Base-by-base conservation (phyloP, 1,140 invertebrate genomes). In the Eueides isabella region DNA sequence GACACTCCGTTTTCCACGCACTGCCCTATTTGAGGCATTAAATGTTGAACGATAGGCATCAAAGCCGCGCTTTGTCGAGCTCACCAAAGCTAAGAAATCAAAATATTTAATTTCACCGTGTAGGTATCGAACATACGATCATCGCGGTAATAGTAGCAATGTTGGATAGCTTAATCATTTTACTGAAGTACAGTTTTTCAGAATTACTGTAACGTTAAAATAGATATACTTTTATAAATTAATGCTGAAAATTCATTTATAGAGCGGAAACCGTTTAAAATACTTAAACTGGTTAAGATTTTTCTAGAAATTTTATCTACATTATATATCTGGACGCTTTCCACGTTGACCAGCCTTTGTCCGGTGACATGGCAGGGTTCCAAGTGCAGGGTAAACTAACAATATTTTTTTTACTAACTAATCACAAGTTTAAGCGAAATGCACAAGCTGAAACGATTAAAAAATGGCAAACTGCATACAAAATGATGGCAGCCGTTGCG, bases 341-440 rank as follows among this genome's bases (percentile, higher is more conserved):
- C 61, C 29, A 30, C 61, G 28, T 63, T 9, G 61, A 63, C 61
- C 30, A 30, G 61, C 26, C 28, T 6, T 30, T 31, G 61, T 31
- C 26, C 2, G n/a, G 28, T 63, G 29, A 16, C 14, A 63, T 63
- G 61, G 61, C 61, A 63, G 61, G 12, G 61, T 31, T 29, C 61
- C 61, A 63, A 63, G n/a, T 63, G n/a, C 61, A 63, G 30, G 61
- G 14, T 63, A 63, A 31, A 30, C n/a, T 31, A 63, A 31, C 30
- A n/a, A 31, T 29, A 31, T 63, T 63, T 63, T 63, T 55, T 55
- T 48, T 55, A 55, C 48, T 55, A 9, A 26, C 48, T 55, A 55
- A 55, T 55, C 48, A n/a, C 11, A 55, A 55, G 48, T 26, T 55
- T 55, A 55, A 55, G 23, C 48, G 23, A 55, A 55, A 55, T 26